These are phyloP conservation scores for Cantharis nigra DNA, from an alignment of 2,888 invertebrate genomes.

Conservation along the genomic window DNA sequence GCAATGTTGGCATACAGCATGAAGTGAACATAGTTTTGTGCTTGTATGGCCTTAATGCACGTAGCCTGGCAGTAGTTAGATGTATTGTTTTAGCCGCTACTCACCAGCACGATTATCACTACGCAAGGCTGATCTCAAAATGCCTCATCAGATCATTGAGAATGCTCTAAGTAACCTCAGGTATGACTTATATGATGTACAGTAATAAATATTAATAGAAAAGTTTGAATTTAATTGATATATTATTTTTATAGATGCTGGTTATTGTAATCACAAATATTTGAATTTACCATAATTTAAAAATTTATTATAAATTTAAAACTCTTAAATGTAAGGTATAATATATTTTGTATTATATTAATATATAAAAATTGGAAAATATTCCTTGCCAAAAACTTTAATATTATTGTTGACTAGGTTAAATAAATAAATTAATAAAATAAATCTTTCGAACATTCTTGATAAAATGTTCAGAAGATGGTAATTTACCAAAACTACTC, in stretches of 20 bases:
- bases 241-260: not conserved
- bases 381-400: too few relatives aligned
- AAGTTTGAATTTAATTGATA: not conserved
- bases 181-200: constrained; percentile 53
- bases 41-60: constrained; percentile 39
- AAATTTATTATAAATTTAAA: too few relatives aligned
- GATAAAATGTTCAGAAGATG: too few relatives aligned
- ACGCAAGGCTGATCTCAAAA: constrained; percentile 79
- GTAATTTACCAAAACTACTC: too few relatives aligned
- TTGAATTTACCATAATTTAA: not conserved
- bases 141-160: constrained; percentile 78
- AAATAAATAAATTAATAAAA: too few relatives aligned
- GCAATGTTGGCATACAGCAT: not conserved
- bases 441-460: too few relatives aligned
- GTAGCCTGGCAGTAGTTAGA: constrained; percentile 44
- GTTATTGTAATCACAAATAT: not conserved
- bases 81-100: constrained; percentile 73
- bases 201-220: not conserved
- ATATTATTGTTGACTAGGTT: too few relatives aligned
- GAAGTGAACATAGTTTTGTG: constrained; percentile 6
- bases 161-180: constrained; percentile 73
- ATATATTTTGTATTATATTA: too few relatives aligned
- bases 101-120: constrained; percentile 82
- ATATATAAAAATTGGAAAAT: too few relatives aligned
- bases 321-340: too few relatives aligned